phyloP scores from a whole-genome alignment of 1,140 invertebrate species.

The Lepidurus arcticus region DNA sequence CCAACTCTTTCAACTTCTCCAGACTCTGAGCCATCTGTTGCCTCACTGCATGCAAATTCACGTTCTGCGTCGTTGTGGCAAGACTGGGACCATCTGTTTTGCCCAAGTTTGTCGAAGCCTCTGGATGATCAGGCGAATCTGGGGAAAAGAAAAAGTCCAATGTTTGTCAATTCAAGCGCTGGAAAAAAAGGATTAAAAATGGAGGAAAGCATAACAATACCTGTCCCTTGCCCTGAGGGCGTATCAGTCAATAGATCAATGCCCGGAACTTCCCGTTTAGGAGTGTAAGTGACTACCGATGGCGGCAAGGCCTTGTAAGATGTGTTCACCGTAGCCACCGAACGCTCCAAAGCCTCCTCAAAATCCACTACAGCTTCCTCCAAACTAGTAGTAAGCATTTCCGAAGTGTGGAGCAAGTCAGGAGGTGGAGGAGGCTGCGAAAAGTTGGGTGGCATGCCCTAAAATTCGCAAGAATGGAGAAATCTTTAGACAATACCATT shows the following conservation, averaged over 20 bases:
- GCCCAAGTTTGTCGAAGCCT: neutral
- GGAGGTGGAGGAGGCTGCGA: neutral
- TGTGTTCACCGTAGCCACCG: conserved; percentile 13
- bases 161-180: conserved; percentile 39
- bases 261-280: neutral
- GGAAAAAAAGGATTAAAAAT: conserved; percentile 33
- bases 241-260: conserved; percentile 10
- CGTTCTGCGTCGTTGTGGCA: conserved; percentile 1
- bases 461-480: neutral
- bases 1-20: conserved; percentile 68
- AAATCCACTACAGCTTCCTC: conserved; percentile 67
- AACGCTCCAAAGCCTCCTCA: conserved; percentile 56
- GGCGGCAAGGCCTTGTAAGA: neutral
- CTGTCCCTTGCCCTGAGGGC: conserved; percentile 35
- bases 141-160: conserved; percentile 16
- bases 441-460: neutral
- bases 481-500: neutral
- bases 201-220: conserved; percentile 10
- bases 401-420: neutral
- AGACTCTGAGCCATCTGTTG: conserved; percentile 72
- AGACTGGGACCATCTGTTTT: conserved; percentile 1
- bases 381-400: conserved; percentile 40
- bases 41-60: conserved; percentile 53
- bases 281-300: neutral
- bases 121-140: conserved; percentile 1